Percentiles rank a stretch among this genome's conserved stretches.
Conservation (phyloP, 1,140 invertebrate genomes). For the Papilio dardanus region DNA sequence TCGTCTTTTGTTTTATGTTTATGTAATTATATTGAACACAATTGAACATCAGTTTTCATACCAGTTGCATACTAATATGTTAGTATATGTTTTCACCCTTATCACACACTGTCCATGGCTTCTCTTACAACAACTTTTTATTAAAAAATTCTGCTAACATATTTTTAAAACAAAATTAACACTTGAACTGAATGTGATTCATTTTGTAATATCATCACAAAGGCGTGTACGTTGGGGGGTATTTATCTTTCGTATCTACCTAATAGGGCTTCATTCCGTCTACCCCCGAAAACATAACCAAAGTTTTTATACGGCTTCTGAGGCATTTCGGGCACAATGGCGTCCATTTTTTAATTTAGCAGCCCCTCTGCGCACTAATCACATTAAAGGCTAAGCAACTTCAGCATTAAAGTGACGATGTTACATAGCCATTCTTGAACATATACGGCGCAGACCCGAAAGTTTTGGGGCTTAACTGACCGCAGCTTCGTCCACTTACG, state of each 20-base stretch:
- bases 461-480: constrained; percentile 44
- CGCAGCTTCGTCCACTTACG: constrained; percentile 43
- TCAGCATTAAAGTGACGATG: constrained; percentile 43
- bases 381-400: constrained; percentile 46
- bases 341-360: constrained; percentile 60
- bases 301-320: constrained; percentile 68
- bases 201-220: constrained; percentile 29
- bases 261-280: constrained; percentile 62
- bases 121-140: neutral
- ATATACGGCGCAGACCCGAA: constrained; percentile 39
- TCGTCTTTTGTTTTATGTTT: too few species aligned
- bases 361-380: constrained; percentile 45
- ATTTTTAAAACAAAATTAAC: neutral
- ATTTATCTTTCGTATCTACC: constrained; percentile 33
- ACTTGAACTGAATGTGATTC: constrained; percentile 29
- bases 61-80: too few species aligned
- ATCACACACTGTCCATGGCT: neutral
- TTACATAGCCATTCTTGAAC: constrained; percentile 27
- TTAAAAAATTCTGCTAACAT: neutral
- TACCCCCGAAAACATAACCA: constrained; percentile 60
- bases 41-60: too few species aligned
- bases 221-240: constrained; percentile 29
- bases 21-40: too few species aligned
- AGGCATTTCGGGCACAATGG: constrained; percentile 68
- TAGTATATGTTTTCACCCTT: too few species aligned